A percentile compares a stretch with the other conserved stretches of the same genome.
Evolutionary conservation across 35 echinoderm and acorn worm species (phyloP).

Genomic region (Acanthaster planci): DNA sequence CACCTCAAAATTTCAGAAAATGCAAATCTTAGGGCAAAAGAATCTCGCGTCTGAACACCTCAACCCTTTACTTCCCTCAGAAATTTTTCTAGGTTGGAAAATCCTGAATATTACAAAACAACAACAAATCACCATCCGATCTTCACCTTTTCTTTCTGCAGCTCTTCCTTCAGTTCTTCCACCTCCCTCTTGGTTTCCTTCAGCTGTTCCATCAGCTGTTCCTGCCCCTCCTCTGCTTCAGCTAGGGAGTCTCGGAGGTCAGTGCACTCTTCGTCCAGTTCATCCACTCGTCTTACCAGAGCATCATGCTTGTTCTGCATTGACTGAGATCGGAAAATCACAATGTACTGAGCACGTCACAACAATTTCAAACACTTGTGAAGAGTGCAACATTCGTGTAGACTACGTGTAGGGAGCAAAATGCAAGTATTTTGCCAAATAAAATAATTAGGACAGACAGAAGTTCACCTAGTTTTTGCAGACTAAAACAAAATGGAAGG

Average conservation of each 20-base stretch:
- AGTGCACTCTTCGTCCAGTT: conserved; percentile 86
- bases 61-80: neutral
- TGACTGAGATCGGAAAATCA: conserved; percentile 30
- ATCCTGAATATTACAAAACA: neutral
- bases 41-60: too few species aligned
- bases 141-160: conserved; percentile 70
- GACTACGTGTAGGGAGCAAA: too few species aligned
- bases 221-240: conserved; percentile 79
- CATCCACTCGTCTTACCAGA: conserved; percentile 71
- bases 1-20: too few species aligned
- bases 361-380: too few species aligned
- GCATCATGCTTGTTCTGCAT: conserved; percentile 88
- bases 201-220: conserved; percentile 61
- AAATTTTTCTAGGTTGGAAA: neutral
- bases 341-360: too few species aligned
- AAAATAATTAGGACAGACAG: too few species aligned
- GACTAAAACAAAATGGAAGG: too few species aligned
- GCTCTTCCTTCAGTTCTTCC: conserved; percentile 54
- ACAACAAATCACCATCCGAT: too few species aligned
- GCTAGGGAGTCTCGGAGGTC: conserved; percentile 75
- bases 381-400: too few species aligned
- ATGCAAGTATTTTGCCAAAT: too few species aligned
- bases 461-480: too few species aligned
- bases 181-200: conserved; percentile 51
- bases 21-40: too few species aligned